Percentiles rank a stretch among this genome's conserved stretches.
Conservation (phyloP, 2,797 vertebrate species). For the Acrossocheilus wenchowensis region DNA sequence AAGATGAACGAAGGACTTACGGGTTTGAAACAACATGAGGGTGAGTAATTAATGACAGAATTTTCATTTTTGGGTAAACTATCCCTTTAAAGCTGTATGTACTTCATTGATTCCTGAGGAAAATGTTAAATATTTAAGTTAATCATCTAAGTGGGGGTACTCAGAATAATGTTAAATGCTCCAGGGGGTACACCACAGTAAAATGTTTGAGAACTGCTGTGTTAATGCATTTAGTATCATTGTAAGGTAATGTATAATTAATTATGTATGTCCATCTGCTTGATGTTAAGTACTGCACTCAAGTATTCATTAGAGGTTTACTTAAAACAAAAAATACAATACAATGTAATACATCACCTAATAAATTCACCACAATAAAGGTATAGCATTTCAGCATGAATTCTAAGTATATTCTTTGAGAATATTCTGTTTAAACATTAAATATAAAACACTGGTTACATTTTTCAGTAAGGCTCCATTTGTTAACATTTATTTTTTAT, state of each 20-base stretch:
- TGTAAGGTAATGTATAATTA: constrained; percentile 21
- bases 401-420: neutral
- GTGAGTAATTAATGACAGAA: neutral
- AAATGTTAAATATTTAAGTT: neutral
- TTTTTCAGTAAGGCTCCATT: neutral
- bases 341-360: neutral
- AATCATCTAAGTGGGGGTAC: no score
- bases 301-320: constrained; percentile 5
- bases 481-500: neutral
- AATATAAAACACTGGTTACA: neutral
- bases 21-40: neutral
- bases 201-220: neutral
- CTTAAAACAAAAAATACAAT: constrained; percentile 11
- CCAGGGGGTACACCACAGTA: no score
- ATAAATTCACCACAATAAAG: constrained; percentile 4
- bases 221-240: constrained; percentile 7
- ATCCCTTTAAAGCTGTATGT: neutral
- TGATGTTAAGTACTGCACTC: constrained; percentile 23
- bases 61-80: neutral
- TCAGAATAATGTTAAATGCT: no score
- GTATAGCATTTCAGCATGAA: neutral
- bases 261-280: constrained; percentile 31
- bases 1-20: neutral
- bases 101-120: neutral
- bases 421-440: neutral